phyloP scores from a whole-genome alignment of 2,113 vertebrate genomes.

The Rhinichthys klamathensis region DNA sequence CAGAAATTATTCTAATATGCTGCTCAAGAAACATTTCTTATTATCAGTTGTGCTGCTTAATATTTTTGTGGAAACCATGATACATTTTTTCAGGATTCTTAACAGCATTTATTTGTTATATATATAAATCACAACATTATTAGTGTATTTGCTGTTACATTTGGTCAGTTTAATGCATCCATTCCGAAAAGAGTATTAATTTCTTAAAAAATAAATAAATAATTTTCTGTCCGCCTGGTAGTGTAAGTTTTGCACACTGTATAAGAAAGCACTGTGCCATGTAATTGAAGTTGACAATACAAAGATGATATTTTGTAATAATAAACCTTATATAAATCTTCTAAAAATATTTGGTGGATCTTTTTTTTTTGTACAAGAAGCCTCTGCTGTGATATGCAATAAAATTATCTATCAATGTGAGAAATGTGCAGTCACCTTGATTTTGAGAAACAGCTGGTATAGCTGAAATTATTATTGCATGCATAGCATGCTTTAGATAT shows the following conservation, averaged over 20 bases:
- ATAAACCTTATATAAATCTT: neutral
- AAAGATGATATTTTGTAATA: neutral
- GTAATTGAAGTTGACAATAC: neutral
- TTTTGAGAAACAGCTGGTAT: constrained; percentile 28
- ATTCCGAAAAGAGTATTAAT: neutral
- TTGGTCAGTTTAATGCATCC: neutral
- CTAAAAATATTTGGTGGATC: neutral
- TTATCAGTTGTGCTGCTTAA: neutral
- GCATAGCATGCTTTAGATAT: constrained; percentile 15
- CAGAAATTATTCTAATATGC: neutral
- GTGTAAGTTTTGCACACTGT: neutral
- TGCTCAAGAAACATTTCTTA: neutral
- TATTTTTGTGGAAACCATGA: neutral
- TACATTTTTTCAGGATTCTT: too few relatives aligned
- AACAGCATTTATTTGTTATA: neutral
- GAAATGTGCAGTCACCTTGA: constrained; percentile 5
- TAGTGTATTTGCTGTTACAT: too few relatives aligned
- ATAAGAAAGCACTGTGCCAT: neutral
- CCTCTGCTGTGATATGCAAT: constrained; percentile 11
- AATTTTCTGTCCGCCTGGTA: too few relatives aligned
- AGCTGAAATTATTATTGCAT: constrained; percentile 32
- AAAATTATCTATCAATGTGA: neutral
- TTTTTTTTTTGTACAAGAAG: neutral
- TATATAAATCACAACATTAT: neutral
- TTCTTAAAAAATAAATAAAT: neutral